phyloP scores from a whole-genome alignment of 2,888 invertebrate species.

The Parasteatoda lunata region DNA sequence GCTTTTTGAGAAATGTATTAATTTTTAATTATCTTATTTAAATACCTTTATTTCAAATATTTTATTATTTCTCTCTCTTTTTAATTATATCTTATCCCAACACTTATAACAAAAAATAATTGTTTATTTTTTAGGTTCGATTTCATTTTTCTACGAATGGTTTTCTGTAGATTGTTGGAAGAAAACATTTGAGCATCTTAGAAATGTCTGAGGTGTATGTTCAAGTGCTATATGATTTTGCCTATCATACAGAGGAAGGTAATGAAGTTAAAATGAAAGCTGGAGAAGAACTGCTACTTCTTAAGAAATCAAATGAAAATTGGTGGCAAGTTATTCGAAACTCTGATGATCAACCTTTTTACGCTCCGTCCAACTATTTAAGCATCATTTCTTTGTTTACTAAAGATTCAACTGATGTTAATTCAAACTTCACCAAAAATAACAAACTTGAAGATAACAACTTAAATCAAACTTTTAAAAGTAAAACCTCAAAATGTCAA shows the following conservation, averaged over 20 bases:
- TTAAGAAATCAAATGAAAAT: slow-evolving; percentile 77
- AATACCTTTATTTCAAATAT: too few relatives aligned
- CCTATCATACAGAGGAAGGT: slow-evolving; percentile 64
- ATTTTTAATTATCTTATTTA: too few relatives aligned
- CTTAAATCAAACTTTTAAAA: slow-evolving; percentile 8
- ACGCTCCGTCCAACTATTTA: slow-evolving; percentile 77
- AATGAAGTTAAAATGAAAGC: slow-evolving; percentile 75
- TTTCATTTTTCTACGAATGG: too few relatives aligned
- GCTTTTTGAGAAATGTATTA: too few relatives aligned
- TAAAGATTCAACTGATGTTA: slow-evolving; percentile 36
- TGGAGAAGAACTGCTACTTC: slow-evolving; percentile 77
- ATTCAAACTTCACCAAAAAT: slow-evolving; percentile 46
- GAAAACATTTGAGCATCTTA: background rate
- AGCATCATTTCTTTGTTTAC: slow-evolving; percentile 60
- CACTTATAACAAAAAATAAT: too few relatives aligned
- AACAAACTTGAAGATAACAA: slow-evolving; percentile 6
- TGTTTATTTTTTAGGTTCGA: too few relatives aligned
- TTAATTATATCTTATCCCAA: too few relatives aligned
- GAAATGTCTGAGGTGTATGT: slow-evolving; percentile 62
- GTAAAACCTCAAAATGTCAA: background rate
- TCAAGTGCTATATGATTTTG: slow-evolving; percentile 67
- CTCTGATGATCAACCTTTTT: slow-evolving; percentile 75
- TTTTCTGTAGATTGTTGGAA: background rate
- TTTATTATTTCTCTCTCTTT: too few relatives aligned
- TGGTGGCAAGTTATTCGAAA: slow-evolving; percentile 78